phyloP scores from a whole-genome alignment of 1,140 invertebrate genomes.

The Pararge aegeria region DNA sequence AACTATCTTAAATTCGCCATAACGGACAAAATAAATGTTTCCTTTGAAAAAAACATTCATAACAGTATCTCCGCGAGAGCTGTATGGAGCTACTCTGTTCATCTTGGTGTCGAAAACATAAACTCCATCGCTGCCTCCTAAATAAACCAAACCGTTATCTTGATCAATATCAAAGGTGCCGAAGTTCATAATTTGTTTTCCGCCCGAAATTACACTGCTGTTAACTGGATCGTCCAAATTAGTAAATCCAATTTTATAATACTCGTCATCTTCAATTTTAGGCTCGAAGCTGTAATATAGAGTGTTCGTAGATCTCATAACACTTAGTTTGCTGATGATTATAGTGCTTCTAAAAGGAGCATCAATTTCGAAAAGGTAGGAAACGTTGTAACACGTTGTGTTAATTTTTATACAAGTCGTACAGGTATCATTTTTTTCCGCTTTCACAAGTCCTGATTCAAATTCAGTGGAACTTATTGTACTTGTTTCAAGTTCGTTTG shows the following conservation, averaged over 20 bases:
- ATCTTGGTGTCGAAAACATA: slow-evolving; percentile 44
- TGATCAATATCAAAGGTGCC: slow-evolving; percentile 64
- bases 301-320: slow-evolving; percentile 47
- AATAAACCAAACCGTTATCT: slow-evolving; percentile 50
- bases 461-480: background rate
- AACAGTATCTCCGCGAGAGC: slow-evolving; percentile 56
- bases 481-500: background rate
- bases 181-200: slow-evolving; percentile 54
- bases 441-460: background rate
- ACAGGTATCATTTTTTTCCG: slow-evolving; percentile 26
- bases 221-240: slow-evolving; percentile 44
- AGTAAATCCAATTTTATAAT: slow-evolving; percentile 59
- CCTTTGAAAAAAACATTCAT: slow-evolving; percentile 54
- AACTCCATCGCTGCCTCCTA: slow-evolving; percentile 59
- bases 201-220: slow-evolving; percentile 40
- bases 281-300: slow-evolving; percentile 65
- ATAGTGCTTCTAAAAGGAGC: slow-evolving; percentile 53
- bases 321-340: slow-evolving; percentile 54
- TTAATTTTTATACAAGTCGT: slow-evolving; percentile 48
- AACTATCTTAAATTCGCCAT: slow-evolving; percentile 47
- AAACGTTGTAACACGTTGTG: slow-evolving; percentile 51
- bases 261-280: slow-evolving; percentile 51
- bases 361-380: slow-evolving; percentile 51
- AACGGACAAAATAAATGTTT: slow-evolving; percentile 54
- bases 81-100: slow-evolving; percentile 44